Evolutionary conservation across 2,797 vertebrate species (phyloP).

Genomic region (Clarias laeviceps): DNA sequence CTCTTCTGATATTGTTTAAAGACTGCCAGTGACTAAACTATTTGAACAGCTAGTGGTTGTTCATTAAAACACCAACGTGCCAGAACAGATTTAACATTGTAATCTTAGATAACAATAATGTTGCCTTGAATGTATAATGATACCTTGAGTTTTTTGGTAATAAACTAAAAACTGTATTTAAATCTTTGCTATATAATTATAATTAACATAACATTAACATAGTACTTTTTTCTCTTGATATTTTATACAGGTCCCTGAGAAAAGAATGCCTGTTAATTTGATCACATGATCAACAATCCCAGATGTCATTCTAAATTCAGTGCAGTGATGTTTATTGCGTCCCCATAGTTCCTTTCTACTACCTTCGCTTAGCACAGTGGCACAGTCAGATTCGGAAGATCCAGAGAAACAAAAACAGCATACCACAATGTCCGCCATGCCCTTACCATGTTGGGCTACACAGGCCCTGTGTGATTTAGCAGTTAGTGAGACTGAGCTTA

Average conservation of each 20-base stretch:
- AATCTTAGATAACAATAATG: not conserved
- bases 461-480: constrained; percentile 69
- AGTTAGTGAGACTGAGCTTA: constrained; percentile 66
- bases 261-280: not conserved
- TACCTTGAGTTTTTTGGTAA: too few species aligned
- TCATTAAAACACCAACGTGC: not conserved
- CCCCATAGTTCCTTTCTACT: constrained; percentile 54
- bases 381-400: constrained; percentile 50
- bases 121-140: too few species aligned
- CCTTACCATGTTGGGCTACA: constrained; percentile 67
- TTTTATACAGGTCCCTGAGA: constrained; percentile 25
- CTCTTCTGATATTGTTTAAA: not conserved
- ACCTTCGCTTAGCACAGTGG: constrained; percentile 47
- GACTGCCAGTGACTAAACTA: not conserved
- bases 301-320: constrained; percentile 20
- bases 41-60: not conserved
- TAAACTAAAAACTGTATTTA: not conserved
- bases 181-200: not conserved
- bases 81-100: not conserved
- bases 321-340: constrained; percentile 63
- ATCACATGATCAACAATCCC: not conserved
- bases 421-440: constrained; percentile 41
- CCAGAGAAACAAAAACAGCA: constrained; percentile 45
- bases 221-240: not conserved
- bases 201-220: not conserved